These are phyloP conservation scores for Engraulis encrasicolus DNA, from an alignment of 2,113 vertebrate species.

Conservation along the genomic window DNA sequence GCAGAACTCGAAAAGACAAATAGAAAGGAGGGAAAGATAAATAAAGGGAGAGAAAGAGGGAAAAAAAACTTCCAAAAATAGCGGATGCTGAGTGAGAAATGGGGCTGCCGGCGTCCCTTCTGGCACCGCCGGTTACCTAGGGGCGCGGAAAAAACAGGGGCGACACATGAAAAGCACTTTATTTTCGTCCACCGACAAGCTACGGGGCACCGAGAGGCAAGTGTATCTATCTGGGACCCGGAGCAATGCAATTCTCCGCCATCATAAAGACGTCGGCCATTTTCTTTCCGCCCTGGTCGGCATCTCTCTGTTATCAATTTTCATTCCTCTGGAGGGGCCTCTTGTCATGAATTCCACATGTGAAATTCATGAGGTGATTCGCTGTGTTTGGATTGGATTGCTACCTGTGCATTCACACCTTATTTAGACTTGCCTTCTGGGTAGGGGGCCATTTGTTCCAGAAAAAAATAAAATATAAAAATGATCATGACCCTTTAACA, in stretches of 20 bases:
- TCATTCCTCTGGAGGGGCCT: background rate
- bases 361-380: background rate
- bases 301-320: background rate
- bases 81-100: conserved; percentile 52
- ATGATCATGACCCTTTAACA: too few relatives aligned
- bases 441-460: too few relatives aligned
- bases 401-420: background rate
- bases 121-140: conserved; percentile 62
- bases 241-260: background rate
- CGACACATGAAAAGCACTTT: conserved; percentile 43
- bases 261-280: background rate
- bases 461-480: too few relatives aligned
- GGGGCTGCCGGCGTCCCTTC: conserved; percentile 59
- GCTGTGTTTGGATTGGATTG: background rate
- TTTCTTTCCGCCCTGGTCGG: background rate
- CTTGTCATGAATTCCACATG: background rate
- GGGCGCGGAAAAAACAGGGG: conserved; percentile 58
- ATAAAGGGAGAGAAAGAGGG: background rate
- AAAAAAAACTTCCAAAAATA: conserved; percentile 55
- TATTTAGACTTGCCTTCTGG: background rate
- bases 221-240: background rate
- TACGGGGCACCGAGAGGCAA: background rate
- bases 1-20: conserved; percentile 56
- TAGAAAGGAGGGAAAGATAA: background rate
- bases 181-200: background rate